Conservation (phyloP, 2,113 vertebrate species). For the Lamprologus tigripictilis region DNA sequence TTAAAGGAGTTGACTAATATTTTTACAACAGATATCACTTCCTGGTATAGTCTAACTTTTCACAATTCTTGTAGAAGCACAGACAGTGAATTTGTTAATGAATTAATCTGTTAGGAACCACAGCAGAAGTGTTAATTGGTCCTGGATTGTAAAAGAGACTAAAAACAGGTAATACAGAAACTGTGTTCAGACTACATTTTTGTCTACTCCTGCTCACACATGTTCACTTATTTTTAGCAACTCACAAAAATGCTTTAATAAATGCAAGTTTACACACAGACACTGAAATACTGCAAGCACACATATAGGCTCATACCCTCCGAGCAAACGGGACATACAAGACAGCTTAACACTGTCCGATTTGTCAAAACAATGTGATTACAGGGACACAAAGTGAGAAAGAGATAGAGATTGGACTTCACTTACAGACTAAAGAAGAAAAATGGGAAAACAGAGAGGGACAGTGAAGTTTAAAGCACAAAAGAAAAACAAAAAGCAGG, state of each 20-base stretch:
- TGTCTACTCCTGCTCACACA: accelerated
- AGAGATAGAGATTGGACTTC: background rate
- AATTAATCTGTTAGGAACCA: background rate
- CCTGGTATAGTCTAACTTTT: background rate
- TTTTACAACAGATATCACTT: background rate
- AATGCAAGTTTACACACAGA: background rate
- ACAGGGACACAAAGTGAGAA: background rate
- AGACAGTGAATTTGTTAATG: background rate
- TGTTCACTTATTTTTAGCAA: background rate
- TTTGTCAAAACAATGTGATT: slow-evolving; percentile 43
- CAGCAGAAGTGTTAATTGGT: slow-evolving; percentile 6
- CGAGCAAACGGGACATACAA: background rate
- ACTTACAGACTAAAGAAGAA: background rate
- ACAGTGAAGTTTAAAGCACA: background rate
- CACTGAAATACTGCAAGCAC: background rate
- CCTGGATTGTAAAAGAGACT: background rate
- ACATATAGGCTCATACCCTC: background rate
- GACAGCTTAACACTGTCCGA: background rate
- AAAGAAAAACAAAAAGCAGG: background rate
- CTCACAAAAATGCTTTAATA: background rate
- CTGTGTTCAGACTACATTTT: background rate
- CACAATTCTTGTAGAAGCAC: background rate
- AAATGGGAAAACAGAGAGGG: background rate
- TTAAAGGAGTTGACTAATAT: background rate
- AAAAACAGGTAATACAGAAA: background rate